phyloP scores from a whole-genome alignment of 2,888 invertebrate genomes.

The Hyalella azteca region DNA sequence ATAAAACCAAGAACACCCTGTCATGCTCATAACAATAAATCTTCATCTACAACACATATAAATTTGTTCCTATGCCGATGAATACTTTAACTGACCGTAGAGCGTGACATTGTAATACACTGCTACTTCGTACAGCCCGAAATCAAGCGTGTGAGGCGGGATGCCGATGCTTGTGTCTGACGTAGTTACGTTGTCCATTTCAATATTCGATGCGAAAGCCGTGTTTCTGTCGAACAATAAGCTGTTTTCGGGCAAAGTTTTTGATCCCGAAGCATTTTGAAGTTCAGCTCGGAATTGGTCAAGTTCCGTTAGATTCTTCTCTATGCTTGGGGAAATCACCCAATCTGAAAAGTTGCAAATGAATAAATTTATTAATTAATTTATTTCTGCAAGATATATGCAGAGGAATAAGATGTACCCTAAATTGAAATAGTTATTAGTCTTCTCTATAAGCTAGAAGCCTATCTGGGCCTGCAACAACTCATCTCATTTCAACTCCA shows the following conservation, averaged over 20 bases:
- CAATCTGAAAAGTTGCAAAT: neutral
- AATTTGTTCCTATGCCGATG: no score
- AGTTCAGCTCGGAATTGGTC: neutral
- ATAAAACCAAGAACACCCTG: no score
- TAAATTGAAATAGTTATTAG: no score
- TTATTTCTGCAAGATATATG: no score
- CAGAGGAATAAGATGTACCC: no score
- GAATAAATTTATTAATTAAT: no score
- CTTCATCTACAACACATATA: no score
- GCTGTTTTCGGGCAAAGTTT: neutral
- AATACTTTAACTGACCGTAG: neutral
- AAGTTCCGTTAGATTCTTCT: neutral
- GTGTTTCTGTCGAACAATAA: neutral
- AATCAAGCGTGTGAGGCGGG: conserved; percentile 42
- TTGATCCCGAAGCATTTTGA: neutral
- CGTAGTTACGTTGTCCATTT: conserved; percentile 9
- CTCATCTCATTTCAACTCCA: no score
- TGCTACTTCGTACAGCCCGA: conserved; percentile 41
- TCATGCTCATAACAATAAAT: no score
- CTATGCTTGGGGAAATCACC: neutral
- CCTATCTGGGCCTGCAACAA: no score
- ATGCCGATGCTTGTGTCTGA: conserved; percentile 41
- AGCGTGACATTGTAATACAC: conserved; percentile 45
- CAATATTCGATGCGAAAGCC: conserved; percentile 31
- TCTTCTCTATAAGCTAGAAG: no score